A percentile compares a stretch with the other conserved stretches of the same genome.
Evolutionary conservation across 2,888 invertebrate genomes (phyloP).

Genomic region (Calameuta idolon): DNA sequence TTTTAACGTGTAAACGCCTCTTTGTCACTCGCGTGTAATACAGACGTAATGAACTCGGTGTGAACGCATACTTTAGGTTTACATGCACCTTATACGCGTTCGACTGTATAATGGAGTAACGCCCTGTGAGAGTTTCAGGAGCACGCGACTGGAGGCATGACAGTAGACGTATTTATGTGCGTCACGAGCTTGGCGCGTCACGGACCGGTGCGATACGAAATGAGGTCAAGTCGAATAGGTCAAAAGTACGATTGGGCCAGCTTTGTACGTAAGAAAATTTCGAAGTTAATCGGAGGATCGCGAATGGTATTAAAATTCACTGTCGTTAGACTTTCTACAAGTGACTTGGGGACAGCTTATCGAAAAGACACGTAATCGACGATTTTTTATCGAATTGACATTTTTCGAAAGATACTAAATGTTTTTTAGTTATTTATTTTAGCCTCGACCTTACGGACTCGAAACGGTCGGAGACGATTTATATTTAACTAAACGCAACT

Average conservation of each 20-base stretch:
- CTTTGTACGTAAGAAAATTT: neutral
- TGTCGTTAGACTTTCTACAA: neutral
- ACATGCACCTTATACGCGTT: neutral
- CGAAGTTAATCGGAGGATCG: neutral
- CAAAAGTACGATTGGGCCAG: neutral
- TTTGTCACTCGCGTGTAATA: neutral
- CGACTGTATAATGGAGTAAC: neutral
- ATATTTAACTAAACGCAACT: no score
- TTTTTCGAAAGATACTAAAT: no score
- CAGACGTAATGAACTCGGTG: neutral
- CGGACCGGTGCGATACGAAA: conserved; percentile 21
- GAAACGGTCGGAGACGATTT: no score
- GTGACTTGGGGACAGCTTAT: no score
- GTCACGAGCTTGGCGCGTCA: conserved; percentile 28
- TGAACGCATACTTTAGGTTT: neutral
- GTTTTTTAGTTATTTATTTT: no score
- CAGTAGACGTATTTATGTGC: conserved; percentile 23
- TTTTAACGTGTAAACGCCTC: neutral
- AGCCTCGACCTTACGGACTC: no score
- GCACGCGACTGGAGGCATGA: conserved; percentile 17
- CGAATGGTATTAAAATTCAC: neutral
- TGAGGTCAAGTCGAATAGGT: conserved; percentile 27
- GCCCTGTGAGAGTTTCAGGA: conserved; percentile 15
- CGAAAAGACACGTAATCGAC: no score
- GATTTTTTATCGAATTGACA: no score